Base-by-base conservation (phyloP, 2,113 vertebrate genomes). In the Mola mola region DNA sequence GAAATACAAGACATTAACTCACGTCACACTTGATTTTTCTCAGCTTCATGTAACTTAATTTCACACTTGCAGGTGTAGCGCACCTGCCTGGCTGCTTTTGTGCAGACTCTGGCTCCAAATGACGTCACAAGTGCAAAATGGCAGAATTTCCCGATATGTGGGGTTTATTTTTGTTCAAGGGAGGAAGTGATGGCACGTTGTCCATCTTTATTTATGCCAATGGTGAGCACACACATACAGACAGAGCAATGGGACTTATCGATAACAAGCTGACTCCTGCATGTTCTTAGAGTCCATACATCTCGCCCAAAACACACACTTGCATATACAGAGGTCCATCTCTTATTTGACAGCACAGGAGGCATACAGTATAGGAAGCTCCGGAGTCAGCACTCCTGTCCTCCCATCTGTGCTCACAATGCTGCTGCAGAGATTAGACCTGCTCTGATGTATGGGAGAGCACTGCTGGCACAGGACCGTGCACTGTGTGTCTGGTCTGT, bases 331-430 rank as follows among this genome's bases (percentile, higher is more conserved):
- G 66, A 29, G 26, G 51, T 63, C 19, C 56, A 60, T 42, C 41
- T 57, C 42, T 48, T 48, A 9, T 55, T 62, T 82, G 64, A 73
- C 76, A 73, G 69, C 20, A 56, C 44, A 81, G 65, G 76, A 62
- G 58, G 57, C 56, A 68, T 61, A 61, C 21, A 51, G 70, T 64
- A 71, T 40, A 71, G 70, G 72, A 87, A 82, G 66, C 25, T 49
- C 62, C 77, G 75, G 63, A 77, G 87, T 91, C 89, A 91, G 88
- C 85, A 89, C 49, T 86, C 69, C 84, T 86, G 85, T 90, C 88
- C 83, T 82, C 79, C 73, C 81, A n/a, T 81, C 84, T 63, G 65
- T 83, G 88, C 81, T 80, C 77, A 72, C 78, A 70, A 47, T 62
- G 56, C 78, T 61, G 71, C 90, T 58, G 75, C 74, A 69, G 72